phyloP scores from a whole-genome alignment of 30 jellyfish, hydroid and myxozoan species.

The Aurelia coerulea region DNA sequence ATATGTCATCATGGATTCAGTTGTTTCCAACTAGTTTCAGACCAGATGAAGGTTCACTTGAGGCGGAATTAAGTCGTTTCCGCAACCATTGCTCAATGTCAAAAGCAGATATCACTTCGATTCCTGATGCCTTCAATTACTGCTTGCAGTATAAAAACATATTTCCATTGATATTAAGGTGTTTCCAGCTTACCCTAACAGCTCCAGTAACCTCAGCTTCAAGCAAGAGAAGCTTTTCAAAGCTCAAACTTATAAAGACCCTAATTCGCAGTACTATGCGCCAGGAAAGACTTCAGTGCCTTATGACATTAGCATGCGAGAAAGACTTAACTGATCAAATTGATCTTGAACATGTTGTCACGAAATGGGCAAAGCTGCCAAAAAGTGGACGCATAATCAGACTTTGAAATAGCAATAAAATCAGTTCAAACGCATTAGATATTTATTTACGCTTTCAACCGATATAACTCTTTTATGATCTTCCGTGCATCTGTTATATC shows the following conservation, averaged over 20 bases:
- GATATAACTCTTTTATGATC: neutral
- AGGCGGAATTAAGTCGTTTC: neutral
- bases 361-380: conserved; percentile 54
- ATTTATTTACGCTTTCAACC: neutral
- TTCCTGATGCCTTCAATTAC: too few species aligned
- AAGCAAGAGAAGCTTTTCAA: conserved; percentile 44
- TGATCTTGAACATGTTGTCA: conserved; percentile 41
- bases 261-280: conserved; percentile 37
- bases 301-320: conserved; percentile 34
- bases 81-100: too few species aligned
- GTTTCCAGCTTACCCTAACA: conserved; percentile 42
- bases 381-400: conserved; percentile 36
- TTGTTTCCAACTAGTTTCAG: conserved; percentile 26
- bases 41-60: conserved; percentile 46
- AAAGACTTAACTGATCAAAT: conserved; percentile 34
- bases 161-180: conserved; percentile 44
- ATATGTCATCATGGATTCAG: conserved; percentile 25
- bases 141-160: neutral
- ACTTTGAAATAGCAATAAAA: neutral
- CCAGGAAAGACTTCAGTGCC: conserved; percentile 41
- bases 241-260: conserved; percentile 46
- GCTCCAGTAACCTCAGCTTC: conserved; percentile 50
- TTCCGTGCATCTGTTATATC: neutral
- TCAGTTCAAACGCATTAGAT: neutral
- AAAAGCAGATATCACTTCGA: too few species aligned